These are phyloP conservation scores for Chrysolina americana DNA, from an alignment of 2,888 invertebrate species.

Conservation along the genomic window DNA sequence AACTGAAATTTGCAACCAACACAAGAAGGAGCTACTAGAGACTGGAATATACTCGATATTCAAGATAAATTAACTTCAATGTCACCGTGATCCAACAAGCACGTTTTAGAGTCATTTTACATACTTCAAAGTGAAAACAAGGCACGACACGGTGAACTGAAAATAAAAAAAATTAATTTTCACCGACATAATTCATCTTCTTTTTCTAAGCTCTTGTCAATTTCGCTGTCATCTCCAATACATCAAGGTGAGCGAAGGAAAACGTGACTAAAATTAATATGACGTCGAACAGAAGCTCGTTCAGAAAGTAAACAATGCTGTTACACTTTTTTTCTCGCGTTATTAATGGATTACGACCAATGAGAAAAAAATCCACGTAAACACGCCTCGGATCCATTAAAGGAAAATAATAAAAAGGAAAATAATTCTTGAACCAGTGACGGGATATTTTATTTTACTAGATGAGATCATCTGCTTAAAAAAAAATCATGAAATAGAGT, in stretches of 20 bases:
- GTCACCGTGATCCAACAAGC: slow-evolving; percentile 15
- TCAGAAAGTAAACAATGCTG: slow-evolving; percentile 62
- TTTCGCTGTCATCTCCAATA: slow-evolving; percentile 69
- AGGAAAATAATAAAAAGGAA: background rate
- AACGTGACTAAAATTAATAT: slow-evolving; percentile 70
- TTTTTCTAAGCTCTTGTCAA: slow-evolving; percentile 68
- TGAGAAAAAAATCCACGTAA: slow-evolving; percentile 6
- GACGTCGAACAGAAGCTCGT: slow-evolving; percentile 62
- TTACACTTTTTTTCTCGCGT: slow-evolving; percentile 56
- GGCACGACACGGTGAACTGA: slow-evolving; percentile 54
- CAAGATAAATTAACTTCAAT: slow-evolving; percentile 11
- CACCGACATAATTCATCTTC: slow-evolving; percentile 67
- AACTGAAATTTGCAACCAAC: background rate
- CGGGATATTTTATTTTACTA: no score
- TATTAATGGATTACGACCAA: slow-evolving; percentile 45
- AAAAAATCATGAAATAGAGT: no score
- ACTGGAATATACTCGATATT: slow-evolving; percentile 3
- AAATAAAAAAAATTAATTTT: slow-evolving; percentile 64
- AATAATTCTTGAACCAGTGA: no score
- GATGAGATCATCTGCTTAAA: no score
- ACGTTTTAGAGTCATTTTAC: slow-evolving; percentile 40
- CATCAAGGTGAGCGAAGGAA: slow-evolving; percentile 67
- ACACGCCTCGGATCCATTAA: no score
- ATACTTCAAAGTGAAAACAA: slow-evolving; percentile 53
- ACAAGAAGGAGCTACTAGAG: background rate